These are phyloP conservation scores for Mesorhabditis sp. DNA, from an alignment of 2,888 invertebrate species.

Conservation along the genomic window DNA sequence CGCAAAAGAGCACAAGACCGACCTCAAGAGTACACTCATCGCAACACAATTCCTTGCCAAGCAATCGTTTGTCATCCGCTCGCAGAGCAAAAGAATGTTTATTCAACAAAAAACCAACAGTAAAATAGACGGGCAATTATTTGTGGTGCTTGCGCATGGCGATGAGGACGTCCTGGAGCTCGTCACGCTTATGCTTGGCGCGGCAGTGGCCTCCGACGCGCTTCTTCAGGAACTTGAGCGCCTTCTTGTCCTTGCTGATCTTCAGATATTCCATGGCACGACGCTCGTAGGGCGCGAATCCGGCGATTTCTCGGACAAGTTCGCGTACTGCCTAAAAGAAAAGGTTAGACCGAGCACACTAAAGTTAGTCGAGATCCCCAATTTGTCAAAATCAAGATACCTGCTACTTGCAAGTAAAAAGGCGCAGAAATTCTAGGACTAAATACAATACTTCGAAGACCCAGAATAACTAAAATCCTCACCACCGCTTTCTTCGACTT, in stretches of 20 bases:
- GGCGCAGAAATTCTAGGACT: too few relatives aligned
- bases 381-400: too few relatives aligned
- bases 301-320: slow-evolving; percentile 90
- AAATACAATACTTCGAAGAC: not conserved
- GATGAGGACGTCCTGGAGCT: slow-evolving; percentile 87
- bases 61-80: too few relatives aligned
- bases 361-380: too few relatives aligned
- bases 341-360: not conserved
- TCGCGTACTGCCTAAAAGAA: slow-evolving; percentile 77
- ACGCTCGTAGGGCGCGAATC: slow-evolving; percentile 97
- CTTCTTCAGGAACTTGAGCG: slow-evolving; percentile 78
- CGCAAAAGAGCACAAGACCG: too few relatives aligned
- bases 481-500: slow-evolving; percentile 54
- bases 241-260: slow-evolving; percentile 87
- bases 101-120: slow-evolving; percentile 21
- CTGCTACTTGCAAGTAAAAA: too few relatives aligned
- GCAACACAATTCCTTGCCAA: too few relatives aligned
- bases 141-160: slow-evolving; percentile 81
- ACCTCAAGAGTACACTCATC: too few relatives aligned
- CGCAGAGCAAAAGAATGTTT: too few relatives aligned
- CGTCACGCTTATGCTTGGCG: slow-evolving; percentile 99
- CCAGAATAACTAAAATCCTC: not conserved
- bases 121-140: slow-evolving; percentile 21
- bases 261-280: slow-evolving; percentile 95
- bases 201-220: slow-evolving; percentile 78